These are phyloP conservation scores for Phoeniculus purpureus DNA, from an alignment of 2,797 vertebrate genomes.

Conservation along the genomic window DNA sequence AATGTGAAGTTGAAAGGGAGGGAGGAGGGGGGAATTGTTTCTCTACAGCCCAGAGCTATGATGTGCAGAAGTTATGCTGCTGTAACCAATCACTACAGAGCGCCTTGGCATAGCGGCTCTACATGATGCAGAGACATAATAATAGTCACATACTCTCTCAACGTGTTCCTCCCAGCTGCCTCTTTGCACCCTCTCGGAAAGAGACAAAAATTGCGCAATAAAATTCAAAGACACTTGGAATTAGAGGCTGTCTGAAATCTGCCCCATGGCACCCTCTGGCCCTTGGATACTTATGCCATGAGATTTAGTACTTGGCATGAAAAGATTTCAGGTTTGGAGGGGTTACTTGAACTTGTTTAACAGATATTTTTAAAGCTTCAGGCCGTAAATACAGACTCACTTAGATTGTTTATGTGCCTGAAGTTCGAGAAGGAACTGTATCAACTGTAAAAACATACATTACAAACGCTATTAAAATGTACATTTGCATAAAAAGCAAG, in stretches of 20 bases:
- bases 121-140: background rate
- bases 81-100: background rate
- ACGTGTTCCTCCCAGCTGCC: background rate
- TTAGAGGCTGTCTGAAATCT: background rate
- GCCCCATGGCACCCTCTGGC: conserved; percentile 13
- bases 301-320: conserved; percentile 23
- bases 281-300: background rate
- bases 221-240: conserved; percentile 2
- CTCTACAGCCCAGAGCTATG: background rate
- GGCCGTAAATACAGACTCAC: conserved; percentile 51
- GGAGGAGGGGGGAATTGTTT: background rate
- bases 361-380: conserved; percentile 48
- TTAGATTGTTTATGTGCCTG: conserved; percentile 16
- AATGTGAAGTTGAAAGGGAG: background rate
- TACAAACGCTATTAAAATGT: conserved; percentile 49
- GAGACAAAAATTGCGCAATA: conserved; percentile 17
- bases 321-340: conserved; percentile 41
- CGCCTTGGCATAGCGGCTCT: background rate
- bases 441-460: background rate
- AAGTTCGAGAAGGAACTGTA: conserved; percentile 57
- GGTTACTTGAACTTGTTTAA: conserved; percentile 24
- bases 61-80: background rate
- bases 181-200: conserved; percentile 9
- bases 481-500: conserved; percentile 49
- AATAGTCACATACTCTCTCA: background rate